Evolutionary conservation across 2,797 vertebrate genomes (phyloP).

Genomic region (Pachyuromys duprasi): DNA sequence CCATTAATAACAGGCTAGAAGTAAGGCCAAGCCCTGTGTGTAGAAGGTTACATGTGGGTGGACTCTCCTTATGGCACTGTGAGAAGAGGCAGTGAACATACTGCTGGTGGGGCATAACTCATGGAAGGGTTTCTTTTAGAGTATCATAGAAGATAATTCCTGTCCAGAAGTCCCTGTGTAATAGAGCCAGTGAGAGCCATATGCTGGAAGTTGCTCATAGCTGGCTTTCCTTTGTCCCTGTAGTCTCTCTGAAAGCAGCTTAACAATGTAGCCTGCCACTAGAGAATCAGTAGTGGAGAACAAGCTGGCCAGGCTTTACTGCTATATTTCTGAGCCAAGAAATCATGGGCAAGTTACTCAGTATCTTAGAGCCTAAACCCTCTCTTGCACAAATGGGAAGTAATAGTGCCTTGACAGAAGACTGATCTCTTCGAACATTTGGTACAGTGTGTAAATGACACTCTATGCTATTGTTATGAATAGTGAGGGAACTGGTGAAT

Average conservation of each 20-base stretch:
- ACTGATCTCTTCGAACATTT: neutral
- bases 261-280: neutral
- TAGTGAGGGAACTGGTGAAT: neutral
- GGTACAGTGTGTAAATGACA: neutral
- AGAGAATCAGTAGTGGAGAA: neutral
- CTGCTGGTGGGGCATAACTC: neutral
- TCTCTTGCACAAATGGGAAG: neutral
- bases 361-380: neutral
- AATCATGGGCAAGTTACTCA: neutral
- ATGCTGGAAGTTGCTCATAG: neutral
- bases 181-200: neutral
- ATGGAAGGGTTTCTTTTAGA: neutral
- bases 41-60: neutral
- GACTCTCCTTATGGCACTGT: neutral
- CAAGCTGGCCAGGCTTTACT: neutral
- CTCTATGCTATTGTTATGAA: neutral
- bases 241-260: neutral
- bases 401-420: neutral
- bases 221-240: neutral
- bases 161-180: neutral
- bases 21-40: neutral
- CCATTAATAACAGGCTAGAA: neutral
- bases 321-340: neutral
- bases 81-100: neutral
- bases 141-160: neutral